These are phyloP conservation scores for Trachythela sp. DNA, from an alignment of 64 coral and sea anemone genomes.

Conservation along the genomic window DNA sequence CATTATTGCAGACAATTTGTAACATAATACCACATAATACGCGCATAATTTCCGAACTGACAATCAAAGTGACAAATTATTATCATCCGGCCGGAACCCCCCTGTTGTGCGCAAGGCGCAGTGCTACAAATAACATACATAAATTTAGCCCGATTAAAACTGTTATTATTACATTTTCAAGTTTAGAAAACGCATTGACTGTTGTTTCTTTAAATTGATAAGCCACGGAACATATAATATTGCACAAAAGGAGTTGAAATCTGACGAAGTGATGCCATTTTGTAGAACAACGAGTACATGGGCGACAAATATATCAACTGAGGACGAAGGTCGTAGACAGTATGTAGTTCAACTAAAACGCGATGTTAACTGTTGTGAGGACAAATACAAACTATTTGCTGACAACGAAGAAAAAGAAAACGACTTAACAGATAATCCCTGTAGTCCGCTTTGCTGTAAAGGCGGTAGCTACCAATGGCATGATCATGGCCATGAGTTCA, in stretches of 20 bases:
- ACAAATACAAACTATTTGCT: slow-evolving; percentile 76
- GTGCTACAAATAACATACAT: not conserved
- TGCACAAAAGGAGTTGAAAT: not conserved
- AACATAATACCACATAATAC: no score
- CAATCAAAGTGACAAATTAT: no score
- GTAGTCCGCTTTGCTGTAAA: slow-evolving; percentile 78
- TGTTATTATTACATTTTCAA: not conserved
- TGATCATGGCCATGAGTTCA: slow-evolving; percentile 73
- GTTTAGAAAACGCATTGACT: not conserved
- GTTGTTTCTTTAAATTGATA: not conserved
- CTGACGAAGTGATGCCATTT: slow-evolving; percentile 32
- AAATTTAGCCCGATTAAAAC: not conserved
- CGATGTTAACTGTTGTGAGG: slow-evolving; percentile 49
- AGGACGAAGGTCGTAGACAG: slow-evolving; percentile 57
- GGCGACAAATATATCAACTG: slow-evolving; percentile 65
- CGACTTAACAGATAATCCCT: slow-evolving; percentile 62
- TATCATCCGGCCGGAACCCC: no score
- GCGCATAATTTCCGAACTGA: no score
- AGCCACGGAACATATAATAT: not conserved
- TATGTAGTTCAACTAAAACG: slow-evolving; percentile 67
- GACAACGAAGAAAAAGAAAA: slow-evolving; percentile 55
- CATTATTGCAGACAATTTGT: no score
- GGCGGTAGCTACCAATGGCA: slow-evolving; percentile 77
- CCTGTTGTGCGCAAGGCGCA: no score
- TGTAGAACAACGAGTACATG: slow-evolving; percentile 75